A percentile compares a stretch with the other conserved stretches of the same genome.
These are phyloP conservation scores for Saturnia japonica DNA, from an alignment of 2,888 invertebrate genomes.

Conservation along the genomic window DNA sequence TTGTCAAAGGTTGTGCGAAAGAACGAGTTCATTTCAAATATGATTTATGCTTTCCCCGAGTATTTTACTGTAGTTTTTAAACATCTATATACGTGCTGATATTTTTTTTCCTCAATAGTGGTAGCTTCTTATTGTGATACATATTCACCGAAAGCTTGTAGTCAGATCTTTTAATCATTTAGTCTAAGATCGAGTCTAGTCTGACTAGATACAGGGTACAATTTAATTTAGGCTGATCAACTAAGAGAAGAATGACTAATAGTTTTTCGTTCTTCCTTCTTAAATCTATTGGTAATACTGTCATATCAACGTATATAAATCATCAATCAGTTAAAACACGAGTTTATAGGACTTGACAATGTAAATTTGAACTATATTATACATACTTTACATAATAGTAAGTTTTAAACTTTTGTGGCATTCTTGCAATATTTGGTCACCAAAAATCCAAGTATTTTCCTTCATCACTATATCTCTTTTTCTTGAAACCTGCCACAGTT, in stretches of 20 bases:
- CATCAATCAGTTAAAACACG: too few relatives aligned
- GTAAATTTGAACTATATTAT: neutral
- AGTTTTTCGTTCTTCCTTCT: too few relatives aligned
- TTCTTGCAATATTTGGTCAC: neutral
- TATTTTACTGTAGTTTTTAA: neutral
- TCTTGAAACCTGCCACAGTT: neutral
- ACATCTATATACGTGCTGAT: neutral
- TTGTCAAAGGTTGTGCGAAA: neutral
- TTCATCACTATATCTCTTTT: neutral
- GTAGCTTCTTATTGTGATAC: neutral
- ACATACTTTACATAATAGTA: neutral
- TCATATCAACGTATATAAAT: too few relatives aligned
- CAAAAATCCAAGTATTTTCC: neutral
- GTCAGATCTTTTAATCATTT: neutral
- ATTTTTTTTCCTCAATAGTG: neutral
- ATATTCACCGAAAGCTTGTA: neutral
- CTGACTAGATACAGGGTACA: too few relatives aligned
- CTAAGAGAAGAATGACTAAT: too few relatives aligned
- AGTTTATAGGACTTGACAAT: too few relatives aligned
- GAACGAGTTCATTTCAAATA: neutral
- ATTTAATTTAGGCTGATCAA: too few relatives aligned
- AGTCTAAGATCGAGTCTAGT: too few relatives aligned
- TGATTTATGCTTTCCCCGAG: neutral
- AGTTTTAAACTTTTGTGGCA: too few relatives aligned
- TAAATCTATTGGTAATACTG: too few relatives aligned